Evolutionary conservation across 2,797 vertebrate genomes (phyloP), one percentile per base, ranked within the genome.

Genomic region (Melanotaenia nigrans): DNA sequence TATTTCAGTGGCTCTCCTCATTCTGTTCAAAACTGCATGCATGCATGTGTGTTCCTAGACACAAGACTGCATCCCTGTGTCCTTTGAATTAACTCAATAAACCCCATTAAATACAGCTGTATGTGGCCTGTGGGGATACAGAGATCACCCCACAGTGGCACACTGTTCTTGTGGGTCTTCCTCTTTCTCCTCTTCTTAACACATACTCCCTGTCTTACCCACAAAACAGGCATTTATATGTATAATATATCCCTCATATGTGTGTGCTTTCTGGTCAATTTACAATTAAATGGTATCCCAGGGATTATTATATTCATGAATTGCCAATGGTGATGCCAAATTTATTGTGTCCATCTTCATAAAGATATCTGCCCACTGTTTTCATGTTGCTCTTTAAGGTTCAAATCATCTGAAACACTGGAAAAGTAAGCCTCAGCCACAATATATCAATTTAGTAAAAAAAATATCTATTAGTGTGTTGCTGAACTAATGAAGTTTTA

Each of bases 311-410:
- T 90, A 93, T 94, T 90, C 90, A 92, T 90, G 85, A 85, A 71
- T 75, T 86, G 89, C 81, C 89, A 82, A 66, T 84, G 85, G 82
- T 68, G 80, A 81, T 54, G 71, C 71, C 30, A 59, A 72, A 91
- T 90, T 91, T 80, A 90, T 61, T 67, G 68, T 91, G 85, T 93
- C 91, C 83, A 61, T 92, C 87, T 92, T 90, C 89, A 93, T 94
- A 88, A 91, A 90, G 81, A 55, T 77, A 73, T 84, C 85, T 60
- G 49, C 61, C 73, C 77, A 60, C 61, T 82, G 67, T 58, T 64
- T 51, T 68, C 11, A 49, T 61, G 70, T 73, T 71, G 61, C 79
- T 69, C 24, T 53, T 73, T 66, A 78, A 75, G 87, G 77, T 87
- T 84, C 81, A 84, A 88, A 87, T 83, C 73, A 79, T 68, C 38